These are phyloP conservation scores for Zygothrica quintamaculata DNA, from an alignment of 2,888 invertebrate species.

Conservation along the genomic window DNA sequence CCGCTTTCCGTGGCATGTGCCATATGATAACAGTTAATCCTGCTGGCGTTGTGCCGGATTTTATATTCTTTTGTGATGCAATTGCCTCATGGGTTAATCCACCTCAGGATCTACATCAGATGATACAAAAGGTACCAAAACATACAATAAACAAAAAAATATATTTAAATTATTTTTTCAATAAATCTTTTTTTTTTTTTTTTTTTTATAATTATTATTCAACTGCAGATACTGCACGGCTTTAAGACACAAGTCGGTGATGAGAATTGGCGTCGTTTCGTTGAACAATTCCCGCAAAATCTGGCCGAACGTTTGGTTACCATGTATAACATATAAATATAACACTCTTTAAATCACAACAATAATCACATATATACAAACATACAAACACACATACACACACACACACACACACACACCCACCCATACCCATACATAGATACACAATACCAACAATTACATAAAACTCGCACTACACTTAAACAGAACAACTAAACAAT, in stretches of 20 bases:
- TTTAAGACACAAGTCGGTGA: constrained; percentile 99
- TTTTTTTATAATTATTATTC: neutral
- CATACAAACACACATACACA: constrained; percentile 25
- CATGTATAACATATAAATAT: constrained; percentile 91
- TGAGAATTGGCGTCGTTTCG: constrained; percentile 98
- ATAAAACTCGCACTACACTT: too few relatives aligned
- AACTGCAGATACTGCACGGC: constrained; percentile 94
- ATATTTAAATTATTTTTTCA: constrained; percentile 50
- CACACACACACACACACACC: constrained; percentile 28
- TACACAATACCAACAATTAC: too few relatives aligned
- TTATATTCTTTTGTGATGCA: constrained; percentile 99
- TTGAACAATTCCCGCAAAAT: constrained; percentile 98
- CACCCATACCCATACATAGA: too few relatives aligned
- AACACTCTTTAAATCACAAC: constrained; percentile 10
- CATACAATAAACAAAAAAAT: too few relatives aligned
- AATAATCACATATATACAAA: constrained; percentile 16
- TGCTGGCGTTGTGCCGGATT: constrained; percentile 97
- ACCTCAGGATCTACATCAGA: constrained; percentile 97
- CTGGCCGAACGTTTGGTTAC: constrained; percentile 95
- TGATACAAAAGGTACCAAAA: constrained; percentile 99
- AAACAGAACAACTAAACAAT: too few relatives aligned
- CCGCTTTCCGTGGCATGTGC: constrained; percentile 99
- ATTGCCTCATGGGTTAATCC: constrained; percentile 99
- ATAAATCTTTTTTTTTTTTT: neutral
- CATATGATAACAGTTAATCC: constrained; percentile 99